Evolutionary conservation across 2,797 vertebrate genomes (phyloP), one percentile per base, ranked within the genome.

Genomic region (Poliocrania exsul): DNA sequence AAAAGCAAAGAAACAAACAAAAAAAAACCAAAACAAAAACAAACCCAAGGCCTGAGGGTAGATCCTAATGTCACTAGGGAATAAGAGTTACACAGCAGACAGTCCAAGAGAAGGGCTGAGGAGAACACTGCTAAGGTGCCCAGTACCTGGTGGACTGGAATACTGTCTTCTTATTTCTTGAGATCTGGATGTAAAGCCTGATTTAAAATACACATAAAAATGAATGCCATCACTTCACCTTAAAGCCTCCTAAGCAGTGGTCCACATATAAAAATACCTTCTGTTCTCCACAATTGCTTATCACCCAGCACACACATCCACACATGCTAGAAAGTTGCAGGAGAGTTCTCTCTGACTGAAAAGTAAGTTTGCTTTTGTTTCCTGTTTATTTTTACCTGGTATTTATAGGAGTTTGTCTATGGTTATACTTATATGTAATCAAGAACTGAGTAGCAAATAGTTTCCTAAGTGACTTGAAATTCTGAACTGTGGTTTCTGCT

Each of bases 401-500:
- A 46, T 87, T 87, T 89, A 54, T 21, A 57, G 57, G 57, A 57
- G 28, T 25, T 87, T 54, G 70, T n/a, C 65, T 65, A 35, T 38
- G 44, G 35, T 35, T 86, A 24, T 47, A 70, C 40, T 46, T 50
- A 47, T 3, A 74, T 54, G 42, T 26, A 74, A 56, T 72, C 44
- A 67, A 83, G 74, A 65, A 33, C 31, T 35, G 56, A 2, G 2
- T 16, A 60, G 38, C 3, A 0, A 19, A 67, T 49, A 58, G 64
- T 60, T 31, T 88, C 10, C 54, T 53, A 17, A 33, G n/a, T 38
- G 50, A 92, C 33, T 29, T 50, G 82, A 92, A 73, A 88, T 91
- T 90, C 73, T 50, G 75, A 86, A 35, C 77, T 62, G 72, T 84
- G 65, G 42, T 71, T 94, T 92, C 72, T 89, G 50, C 79, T 83